Evolutionary conservation across 1,140 invertebrate genomes (phyloP), one percentile per base, ranked within the genome.

Genomic region (Scylla paramamosain): DNA sequence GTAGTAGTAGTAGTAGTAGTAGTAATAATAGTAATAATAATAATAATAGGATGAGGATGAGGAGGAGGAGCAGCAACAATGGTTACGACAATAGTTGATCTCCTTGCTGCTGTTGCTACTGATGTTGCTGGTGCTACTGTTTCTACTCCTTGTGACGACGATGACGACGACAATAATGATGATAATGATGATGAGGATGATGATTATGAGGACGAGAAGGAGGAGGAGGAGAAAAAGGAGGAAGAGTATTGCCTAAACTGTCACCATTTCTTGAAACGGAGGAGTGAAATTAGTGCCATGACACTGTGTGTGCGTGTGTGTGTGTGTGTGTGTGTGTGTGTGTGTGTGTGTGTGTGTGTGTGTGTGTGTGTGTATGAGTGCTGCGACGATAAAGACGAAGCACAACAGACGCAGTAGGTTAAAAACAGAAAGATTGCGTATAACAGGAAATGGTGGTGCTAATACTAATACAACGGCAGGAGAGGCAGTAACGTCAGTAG

Each of bases 301-400:
- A 39, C n/a, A 20, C n/a, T 31, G 45, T 4, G 32, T 48, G 59
- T 91, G 45, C 16, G 32, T 48, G 59, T 91, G 90, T 91, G 90
- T 91, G 59, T 91, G 90, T 91, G 90, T 91, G 59, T 59, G 90
- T 91, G 90, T 91, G 59, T 59, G 90, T 91, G 90, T 91, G 59
- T 59, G 90, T 91, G 59, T 91, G 59, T 59, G 90, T 91, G 77
- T 93, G 77, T 93, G 91, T 32, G 91, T 83, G 82, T 93, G 92
- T 83, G 82, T 93, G 32, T 93, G 92, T 93, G 32, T 93, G 32
- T 93, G 92, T 93, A 6, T 83, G 12, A 31, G 91, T 8, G 77
- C 16, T 25, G 20, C 25, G 20, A 32, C 16, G 25, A 1, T 20
- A 6, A 92, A 31, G 32, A 6, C 31, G 28, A 77, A 4, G 12